phyloP scores from a whole-genome alignment of 2,113 vertebrate genomes.

The Rhea americana region DNA sequence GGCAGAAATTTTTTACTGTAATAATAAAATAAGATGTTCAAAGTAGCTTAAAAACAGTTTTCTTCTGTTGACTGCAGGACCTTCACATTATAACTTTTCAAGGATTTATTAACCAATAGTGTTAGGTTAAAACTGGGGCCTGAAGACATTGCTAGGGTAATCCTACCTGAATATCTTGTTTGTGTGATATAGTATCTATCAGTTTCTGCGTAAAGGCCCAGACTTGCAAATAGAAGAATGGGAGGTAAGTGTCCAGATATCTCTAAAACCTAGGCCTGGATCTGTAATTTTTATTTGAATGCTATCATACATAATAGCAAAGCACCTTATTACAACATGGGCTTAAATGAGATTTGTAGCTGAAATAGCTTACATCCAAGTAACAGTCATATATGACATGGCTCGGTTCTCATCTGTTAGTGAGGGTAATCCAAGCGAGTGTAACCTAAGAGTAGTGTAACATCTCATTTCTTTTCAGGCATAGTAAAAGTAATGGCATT shows the following conservation, averaged over 20 bases:
- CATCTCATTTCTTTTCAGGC: neutral
- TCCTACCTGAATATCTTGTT: neutral
- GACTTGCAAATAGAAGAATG: neutral
- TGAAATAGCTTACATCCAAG: neutral
- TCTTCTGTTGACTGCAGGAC: neutral
- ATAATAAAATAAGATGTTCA: neutral
- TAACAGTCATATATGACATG: neutral
- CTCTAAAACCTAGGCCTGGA: neutral
- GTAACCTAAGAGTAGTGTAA: neutral
- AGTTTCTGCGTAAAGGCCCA: neutral
- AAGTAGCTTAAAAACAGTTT: neutral
- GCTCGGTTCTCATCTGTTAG: neutral
- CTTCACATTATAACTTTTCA: neutral
- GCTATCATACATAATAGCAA: neutral
- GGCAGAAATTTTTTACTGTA: neutral
- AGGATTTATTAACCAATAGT: neutral
- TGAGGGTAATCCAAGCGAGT: neutral
- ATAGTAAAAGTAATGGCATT: neutral
- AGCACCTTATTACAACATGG: neutral
- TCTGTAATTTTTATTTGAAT: neutral
- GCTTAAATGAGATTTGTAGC: neutral
- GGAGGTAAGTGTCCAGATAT: neutral
- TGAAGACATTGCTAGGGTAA: neutral
- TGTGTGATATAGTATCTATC: neutral
- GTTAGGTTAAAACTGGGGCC: neutral